Evolutionary conservation across 2,113 vertebrate species (phyloP).

Genomic region (Scophthalmus maximus): DNA sequence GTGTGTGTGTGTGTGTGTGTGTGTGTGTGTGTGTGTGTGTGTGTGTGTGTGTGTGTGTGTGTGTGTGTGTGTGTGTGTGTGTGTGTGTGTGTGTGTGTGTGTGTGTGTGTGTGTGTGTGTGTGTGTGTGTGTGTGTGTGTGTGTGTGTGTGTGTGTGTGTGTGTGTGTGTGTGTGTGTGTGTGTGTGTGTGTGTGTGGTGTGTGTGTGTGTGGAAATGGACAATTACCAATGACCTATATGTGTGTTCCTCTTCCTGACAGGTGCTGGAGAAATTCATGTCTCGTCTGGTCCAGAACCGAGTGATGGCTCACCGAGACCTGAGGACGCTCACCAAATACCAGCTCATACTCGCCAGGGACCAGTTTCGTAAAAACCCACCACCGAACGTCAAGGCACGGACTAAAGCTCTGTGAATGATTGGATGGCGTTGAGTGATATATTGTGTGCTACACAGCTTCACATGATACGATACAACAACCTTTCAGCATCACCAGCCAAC

Average conservation of each 20-base stretch:
- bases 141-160: too few relatives aligned
- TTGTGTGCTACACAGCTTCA: background rate
- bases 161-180: too few relatives aligned
- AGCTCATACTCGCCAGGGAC: conserved; percentile 94
- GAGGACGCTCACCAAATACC: conserved; percentile 90
- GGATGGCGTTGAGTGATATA: background rate
- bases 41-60: background rate
- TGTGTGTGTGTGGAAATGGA: background rate
- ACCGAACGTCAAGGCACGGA: conserved; percentile 81
- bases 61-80: too few relatives aligned
- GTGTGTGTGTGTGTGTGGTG: background rate
- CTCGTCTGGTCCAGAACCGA: conserved; percentile 86
- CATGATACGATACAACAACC: too few relatives aligned
- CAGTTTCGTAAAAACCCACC: conserved; percentile 94
- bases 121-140: background rate
- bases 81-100: too few relatives aligned
- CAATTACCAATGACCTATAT: conserved; percentile 22
- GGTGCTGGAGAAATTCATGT: conserved; percentile 90
- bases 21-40: too few relatives aligned
- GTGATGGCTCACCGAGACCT: conserved; percentile 87
- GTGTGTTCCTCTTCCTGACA: conserved; percentile 55
- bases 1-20: background rate
- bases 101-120: background rate
- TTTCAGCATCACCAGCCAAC: background rate
- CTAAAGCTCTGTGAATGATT: background rate